phyloP scores from a whole-genome alignment of 2,113 vertebrate species.

The Trematomus loennbergii region DNA sequence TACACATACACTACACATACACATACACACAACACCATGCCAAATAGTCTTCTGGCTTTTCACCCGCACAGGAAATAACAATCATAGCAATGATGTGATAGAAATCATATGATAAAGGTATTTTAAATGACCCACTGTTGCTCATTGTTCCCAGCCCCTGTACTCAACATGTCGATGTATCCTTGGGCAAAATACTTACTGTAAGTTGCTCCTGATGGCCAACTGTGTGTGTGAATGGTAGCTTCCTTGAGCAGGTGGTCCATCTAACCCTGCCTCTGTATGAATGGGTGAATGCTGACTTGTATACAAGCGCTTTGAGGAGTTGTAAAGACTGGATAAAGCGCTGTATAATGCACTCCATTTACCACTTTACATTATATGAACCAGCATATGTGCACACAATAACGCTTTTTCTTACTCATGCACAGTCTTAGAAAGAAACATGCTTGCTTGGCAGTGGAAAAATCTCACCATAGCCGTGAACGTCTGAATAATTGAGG shows the following conservation, averaged over 20 bases:
- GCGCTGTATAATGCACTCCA: no score
- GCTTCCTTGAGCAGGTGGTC: no score
- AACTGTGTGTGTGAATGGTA: no score
- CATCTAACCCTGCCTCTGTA: no score
- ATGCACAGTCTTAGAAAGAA: slow-evolving; percentile 2
- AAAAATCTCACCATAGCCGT: slow-evolving; percentile 17
- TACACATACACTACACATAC: no score
- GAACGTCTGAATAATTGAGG: slow-evolving; percentile 48
- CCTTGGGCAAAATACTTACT: no score
- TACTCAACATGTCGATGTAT: no score
- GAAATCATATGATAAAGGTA: neutral
- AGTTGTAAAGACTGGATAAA: no score
- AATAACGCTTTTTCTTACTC: neutral
- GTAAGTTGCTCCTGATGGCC: no score
- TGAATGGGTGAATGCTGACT: no score
- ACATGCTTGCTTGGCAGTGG: slow-evolving; percentile 13
- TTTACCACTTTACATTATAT: neutral
- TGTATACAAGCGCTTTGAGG: no score
- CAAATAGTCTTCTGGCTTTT: slow-evolving; percentile 4
- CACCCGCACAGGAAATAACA: neutral
- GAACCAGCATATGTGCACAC: neutral
- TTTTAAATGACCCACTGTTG: neutral
- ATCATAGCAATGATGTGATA: neutral
- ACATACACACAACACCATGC: neutral
- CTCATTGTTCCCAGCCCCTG: neutral